Evolutionary conservation across 1,140 invertebrate species (phyloP).

Genomic region (Druon quercuslanigerum): DNA sequence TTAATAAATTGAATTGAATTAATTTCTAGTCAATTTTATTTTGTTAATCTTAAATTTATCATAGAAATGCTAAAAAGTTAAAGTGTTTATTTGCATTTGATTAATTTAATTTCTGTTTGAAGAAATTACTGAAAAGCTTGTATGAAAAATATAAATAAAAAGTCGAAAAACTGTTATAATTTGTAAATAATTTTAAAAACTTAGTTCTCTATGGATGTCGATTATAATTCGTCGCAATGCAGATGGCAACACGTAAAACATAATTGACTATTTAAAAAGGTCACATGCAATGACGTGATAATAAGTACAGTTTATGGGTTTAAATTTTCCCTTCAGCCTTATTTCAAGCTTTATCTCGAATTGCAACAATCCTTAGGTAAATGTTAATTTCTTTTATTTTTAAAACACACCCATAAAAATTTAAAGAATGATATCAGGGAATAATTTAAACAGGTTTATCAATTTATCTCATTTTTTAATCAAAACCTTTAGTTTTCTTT

Average conservation of each 20-base stretch:
- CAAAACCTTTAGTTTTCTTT: too few relatives aligned
- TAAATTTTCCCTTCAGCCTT: background rate
- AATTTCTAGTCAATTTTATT: too few relatives aligned
- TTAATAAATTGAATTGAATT: too few relatives aligned
- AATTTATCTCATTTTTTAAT: too few relatives aligned
- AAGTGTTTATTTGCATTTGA: too few relatives aligned
- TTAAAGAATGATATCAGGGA: background rate
- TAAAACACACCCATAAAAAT: background rate
- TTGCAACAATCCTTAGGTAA: background rate
- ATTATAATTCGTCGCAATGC: conserved; percentile 18
- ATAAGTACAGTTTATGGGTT: conserved; percentile 5
- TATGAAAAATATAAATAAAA: background rate
- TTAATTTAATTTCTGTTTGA: background rate
- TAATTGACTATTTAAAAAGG: conserved; percentile 29
- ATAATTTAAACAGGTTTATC: too few relatives aligned
- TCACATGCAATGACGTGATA: conserved; percentile 29
- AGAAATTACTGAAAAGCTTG: background rate
- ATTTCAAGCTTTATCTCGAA: background rate
- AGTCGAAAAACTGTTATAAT: background rate
- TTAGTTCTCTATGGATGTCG: background rate
- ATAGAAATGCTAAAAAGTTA: too few relatives aligned
- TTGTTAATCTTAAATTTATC: too few relatives aligned
- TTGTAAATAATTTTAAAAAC: too few relatives aligned
- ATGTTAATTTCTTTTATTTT: background rate
- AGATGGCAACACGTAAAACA: conserved; percentile 18